Percentiles rank a stretch among this genome's conserved stretches.
Conservation (phyloP, 2,113 vertebrate genomes). For the Toxotes chatareus region DNA sequence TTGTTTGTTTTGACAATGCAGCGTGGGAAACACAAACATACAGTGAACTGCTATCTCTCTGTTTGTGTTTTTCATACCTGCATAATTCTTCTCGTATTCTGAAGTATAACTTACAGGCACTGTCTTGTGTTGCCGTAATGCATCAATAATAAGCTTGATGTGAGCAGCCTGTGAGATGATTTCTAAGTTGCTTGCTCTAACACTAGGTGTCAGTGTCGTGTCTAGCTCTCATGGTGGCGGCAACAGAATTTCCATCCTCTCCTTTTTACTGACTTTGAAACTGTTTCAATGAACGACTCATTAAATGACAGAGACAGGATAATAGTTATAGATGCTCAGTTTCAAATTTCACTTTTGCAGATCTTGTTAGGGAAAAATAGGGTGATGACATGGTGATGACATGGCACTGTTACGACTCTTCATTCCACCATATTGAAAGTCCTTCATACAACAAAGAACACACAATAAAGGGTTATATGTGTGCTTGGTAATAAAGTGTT, state of each 20-base stretch:
- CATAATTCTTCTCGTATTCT: slow-evolving; percentile 45
- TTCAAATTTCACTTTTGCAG: slow-evolving; percentile 43
- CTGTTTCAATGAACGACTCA: slow-evolving; percentile 22
- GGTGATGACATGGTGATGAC: slow-evolving; percentile 21
- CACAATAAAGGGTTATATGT: slow-evolving; percentile 51
- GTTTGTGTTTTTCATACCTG: slow-evolving; percentile 65
- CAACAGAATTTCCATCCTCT: slow-evolving; percentile 38
- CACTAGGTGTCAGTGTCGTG: slow-evolving; percentile 81
- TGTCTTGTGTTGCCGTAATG: slow-evolving; percentile 43
- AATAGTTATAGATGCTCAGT: slow-evolving; percentile 36
- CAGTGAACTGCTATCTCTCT: slow-evolving; percentile 44
- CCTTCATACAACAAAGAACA: slow-evolving; percentile 49
- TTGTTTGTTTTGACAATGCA: slow-evolving; percentile 75
- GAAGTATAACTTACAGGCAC: slow-evolving; percentile 42
- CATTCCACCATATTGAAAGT: slow-evolving; percentile 44
- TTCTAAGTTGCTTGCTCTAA: slow-evolving; percentile 22
- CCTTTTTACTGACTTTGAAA: slow-evolving; percentile 48
- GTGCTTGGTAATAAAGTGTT: slow-evolving; percentile 50
- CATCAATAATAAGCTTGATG: slow-evolving; percentile 29
- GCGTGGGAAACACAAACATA: slow-evolving; percentile 76
- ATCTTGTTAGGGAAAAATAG: slow-evolving; percentile 32
- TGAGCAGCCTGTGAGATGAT: slow-evolving; percentile 2
- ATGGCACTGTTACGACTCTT: slow-evolving; percentile 31
- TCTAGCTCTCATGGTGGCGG: slow-evolving; percentile 36
- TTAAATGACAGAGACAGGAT: slow-evolving; percentile 48